phyloP scores from a whole-genome alignment of 2,113 vertebrate genomes.

The Xiphophorus hellerii region DNA sequence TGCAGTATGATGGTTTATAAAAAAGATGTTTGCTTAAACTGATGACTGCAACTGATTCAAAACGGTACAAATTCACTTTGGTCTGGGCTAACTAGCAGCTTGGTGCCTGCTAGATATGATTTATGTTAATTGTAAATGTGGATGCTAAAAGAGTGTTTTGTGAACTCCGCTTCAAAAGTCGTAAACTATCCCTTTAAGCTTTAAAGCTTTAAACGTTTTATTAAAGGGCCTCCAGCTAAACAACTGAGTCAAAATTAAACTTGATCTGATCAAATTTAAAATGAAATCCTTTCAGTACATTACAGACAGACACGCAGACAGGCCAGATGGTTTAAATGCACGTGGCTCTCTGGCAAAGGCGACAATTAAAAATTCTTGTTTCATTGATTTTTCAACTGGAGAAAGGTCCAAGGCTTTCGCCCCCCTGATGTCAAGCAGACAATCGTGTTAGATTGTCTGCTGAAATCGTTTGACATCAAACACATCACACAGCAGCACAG shows the following conservation, averaged over 20 bases:
- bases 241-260: not conserved
- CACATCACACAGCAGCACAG: conserved; percentile 6
- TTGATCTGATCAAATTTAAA: not conserved
- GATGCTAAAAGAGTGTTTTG: too few relatives aligned
- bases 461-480: conserved; percentile 42
- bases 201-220: conserved; percentile 29
- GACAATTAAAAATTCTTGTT: conserved; percentile 23
- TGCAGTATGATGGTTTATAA: not conserved
- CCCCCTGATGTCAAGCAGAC: conserved; percentile 34
- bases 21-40: not conserved
- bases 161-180: too few relatives aligned
- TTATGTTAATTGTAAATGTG: too few relatives aligned
- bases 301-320: not conserved
- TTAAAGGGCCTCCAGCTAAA: conserved; percentile 7
- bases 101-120: too few relatives aligned
- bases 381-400: conserved; percentile 27
- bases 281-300: not conserved
- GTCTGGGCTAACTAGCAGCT: not conserved
- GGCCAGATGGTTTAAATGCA: conserved; percentile 2
- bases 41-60: not conserved
- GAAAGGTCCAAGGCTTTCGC: conserved; percentile 25
- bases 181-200: not conserved
- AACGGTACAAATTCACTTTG: too few relatives aligned
- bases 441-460: conserved; percentile 33
- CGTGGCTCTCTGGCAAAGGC: not conserved